These are phyloP conservation scores for Hyles lineata DNA, from an alignment of 2,888 invertebrate genomes.

Conservation along the genomic window DNA sequence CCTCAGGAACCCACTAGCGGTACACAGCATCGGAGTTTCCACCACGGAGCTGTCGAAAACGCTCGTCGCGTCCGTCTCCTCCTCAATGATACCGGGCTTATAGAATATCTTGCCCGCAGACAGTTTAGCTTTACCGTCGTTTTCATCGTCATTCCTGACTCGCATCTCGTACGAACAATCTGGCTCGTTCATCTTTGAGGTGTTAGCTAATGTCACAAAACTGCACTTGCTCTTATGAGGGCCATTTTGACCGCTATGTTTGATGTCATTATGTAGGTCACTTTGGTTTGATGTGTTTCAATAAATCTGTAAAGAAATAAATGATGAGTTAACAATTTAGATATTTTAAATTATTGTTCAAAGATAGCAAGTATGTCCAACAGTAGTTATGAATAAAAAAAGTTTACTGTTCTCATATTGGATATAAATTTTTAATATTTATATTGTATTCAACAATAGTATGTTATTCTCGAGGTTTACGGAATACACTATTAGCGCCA, in stretches of 20 bases:
- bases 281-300: neutral
- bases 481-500: constrained; percentile 35
- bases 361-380: too few species aligned
- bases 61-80: constrained; percentile 80
- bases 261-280: constrained; percentile 2
- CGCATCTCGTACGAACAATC: constrained; percentile 73
- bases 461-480: neutral
- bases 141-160: constrained; percentile 60
- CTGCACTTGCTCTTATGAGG: constrained; percentile 43
- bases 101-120: constrained; percentile 80
- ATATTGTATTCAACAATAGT: too few species aligned
- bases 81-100: constrained; percentile 75
- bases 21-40: constrained; percentile 74
- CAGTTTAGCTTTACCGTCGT: constrained; percentile 59
- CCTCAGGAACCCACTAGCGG: constrained; percentile 62
- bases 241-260: neutral
- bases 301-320: neutral
- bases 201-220: constrained; percentile 57
- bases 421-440: too few species aligned
- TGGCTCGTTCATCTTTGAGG: constrained; percentile 60
- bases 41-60: constrained; percentile 75
- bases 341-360: too few species aligned
- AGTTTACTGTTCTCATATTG: neutral
- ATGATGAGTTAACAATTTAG: neutral
- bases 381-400: neutral